Conservation (phyloP, 2,113 vertebrate species). For the Falco punctatus region DNA sequence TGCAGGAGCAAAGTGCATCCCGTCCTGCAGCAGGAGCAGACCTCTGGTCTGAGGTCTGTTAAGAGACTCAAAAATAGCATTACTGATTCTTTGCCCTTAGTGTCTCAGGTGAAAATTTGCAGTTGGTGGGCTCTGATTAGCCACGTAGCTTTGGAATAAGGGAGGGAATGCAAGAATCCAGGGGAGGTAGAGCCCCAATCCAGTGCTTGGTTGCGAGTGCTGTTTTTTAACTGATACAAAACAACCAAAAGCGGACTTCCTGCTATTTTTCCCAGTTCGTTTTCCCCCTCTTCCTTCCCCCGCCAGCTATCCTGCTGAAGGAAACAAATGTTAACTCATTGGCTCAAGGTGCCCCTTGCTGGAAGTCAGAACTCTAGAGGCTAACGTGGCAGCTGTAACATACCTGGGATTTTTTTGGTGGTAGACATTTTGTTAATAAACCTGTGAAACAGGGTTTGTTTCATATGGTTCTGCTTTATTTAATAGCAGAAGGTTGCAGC, state of each 20-base stretch:
- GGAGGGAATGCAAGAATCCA: neutral
- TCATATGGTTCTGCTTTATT: neutral
- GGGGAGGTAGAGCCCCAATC: neutral
- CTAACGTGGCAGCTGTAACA: neutral
- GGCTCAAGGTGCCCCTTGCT: neutral
- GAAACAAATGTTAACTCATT: neutral
- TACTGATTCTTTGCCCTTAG: neutral
- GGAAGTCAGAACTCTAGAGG: neutral
- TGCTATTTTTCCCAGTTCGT: neutral
- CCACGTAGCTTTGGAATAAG: conserved; percentile 28
- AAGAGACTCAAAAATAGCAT: neutral
- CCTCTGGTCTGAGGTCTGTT: neutral
- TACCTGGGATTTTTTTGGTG: neutral
- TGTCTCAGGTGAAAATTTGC: neutral
- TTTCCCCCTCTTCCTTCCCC: neutral
- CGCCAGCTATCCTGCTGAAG: neutral
- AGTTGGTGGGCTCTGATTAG: neutral
- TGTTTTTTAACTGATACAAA: neutral
- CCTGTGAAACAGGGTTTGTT: neutral
- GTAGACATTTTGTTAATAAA: conserved; percentile 12
- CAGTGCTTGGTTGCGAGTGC: neutral
- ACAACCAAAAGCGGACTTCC: neutral
- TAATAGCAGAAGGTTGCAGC: conserved; percentile 28
- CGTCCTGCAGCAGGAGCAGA: neutral
- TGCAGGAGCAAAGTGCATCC: neutral